Conservation (phyloP, 35 echinoderm and acorn worm species). For the Holothuria glaberrima region DNA sequence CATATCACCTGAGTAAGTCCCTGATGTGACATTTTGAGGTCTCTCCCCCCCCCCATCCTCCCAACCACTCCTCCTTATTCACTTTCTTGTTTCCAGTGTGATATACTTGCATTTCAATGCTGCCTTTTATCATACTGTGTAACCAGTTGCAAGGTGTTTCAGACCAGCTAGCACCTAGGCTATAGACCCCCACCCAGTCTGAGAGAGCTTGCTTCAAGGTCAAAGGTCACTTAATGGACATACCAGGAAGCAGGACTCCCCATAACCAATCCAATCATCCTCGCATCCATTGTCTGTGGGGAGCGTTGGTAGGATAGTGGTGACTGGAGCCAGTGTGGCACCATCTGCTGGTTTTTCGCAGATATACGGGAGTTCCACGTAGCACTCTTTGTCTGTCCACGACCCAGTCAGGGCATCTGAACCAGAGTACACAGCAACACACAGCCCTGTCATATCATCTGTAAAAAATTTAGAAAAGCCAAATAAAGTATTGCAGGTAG, state of each 20-base stretch:
- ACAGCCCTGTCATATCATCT: constrained; percentile 77
- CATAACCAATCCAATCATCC: constrained; percentile 55
- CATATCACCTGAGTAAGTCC: too few species aligned
- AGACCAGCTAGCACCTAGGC: too few species aligned
- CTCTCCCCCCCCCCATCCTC: too few species aligned
- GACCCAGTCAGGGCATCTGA: constrained; percentile 41
- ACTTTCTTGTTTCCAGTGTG: too few species aligned
- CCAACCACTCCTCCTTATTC: too few species aligned
- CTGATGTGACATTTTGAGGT: too few species aligned
- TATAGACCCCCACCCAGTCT: too few species aligned
- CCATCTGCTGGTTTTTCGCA: constrained; percentile 72
- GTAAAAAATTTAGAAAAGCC: neutral
- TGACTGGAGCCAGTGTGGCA: constrained; percentile 32
- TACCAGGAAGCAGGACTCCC: constrained; percentile 49
- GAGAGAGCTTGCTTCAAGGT: neutral
- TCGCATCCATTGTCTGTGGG: constrained; percentile 43
- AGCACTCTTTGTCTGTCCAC: constrained; percentile 74
- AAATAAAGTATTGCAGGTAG: too few species aligned
- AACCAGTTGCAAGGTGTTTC: too few species aligned
- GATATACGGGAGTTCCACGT: constrained; percentile 62
- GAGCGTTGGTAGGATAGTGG: neutral
- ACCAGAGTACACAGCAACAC: constrained; percentile 71
- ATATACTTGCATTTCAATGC: too few species aligned
- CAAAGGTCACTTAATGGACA: neutral
- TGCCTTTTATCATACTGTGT: too few species aligned